A percentile compares a stretch with the other conserved stretches of the same genome.
Conservation (phyloP, 1,140 invertebrate genomes). For the Atta colombica region DNA sequence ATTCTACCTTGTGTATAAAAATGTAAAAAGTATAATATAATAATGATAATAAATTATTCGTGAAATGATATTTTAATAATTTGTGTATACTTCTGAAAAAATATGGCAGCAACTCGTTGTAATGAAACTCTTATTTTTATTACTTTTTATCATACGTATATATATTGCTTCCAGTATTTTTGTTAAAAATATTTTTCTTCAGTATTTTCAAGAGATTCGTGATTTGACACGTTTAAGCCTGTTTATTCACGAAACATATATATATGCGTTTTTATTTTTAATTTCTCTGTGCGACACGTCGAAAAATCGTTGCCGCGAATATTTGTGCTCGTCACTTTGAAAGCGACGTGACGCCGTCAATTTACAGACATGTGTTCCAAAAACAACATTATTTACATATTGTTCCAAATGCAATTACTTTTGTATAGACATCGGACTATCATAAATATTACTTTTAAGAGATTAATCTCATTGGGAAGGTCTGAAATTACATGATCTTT, state of each 20-base stretch:
- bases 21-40: not conserved
- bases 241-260: conserved; percentile 38
- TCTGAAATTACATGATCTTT: no score
- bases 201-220: conserved; percentile 44
- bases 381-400: conserved; percentile 18
- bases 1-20: not conserved
- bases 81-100: not conserved
- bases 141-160: not conserved
- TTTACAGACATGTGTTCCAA: not conserved
- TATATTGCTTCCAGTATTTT: conserved; percentile 46
- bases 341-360: not conserved
- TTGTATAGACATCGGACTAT: not conserved
- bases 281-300: conserved; percentile 15
- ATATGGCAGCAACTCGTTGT: not conserved
- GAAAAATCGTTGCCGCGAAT: conserved; percentile 21
- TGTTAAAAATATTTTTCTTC: conserved; percentile 53
- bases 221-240: conserved; percentile 52
- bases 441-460: not conserved
- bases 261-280: conserved; percentile 33
- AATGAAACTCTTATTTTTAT: conserved; percentile 8
- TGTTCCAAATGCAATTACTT: conserved; percentile 15
- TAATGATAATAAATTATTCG: conserved; percentile 12
- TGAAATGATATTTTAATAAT: conserved; percentile 42
- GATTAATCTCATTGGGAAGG: no score
- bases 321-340: conserved; percentile 28